Evolutionary conservation across 1,140 invertebrate species (phyloP).

Genomic region (Pteromalus puparum): DNA sequence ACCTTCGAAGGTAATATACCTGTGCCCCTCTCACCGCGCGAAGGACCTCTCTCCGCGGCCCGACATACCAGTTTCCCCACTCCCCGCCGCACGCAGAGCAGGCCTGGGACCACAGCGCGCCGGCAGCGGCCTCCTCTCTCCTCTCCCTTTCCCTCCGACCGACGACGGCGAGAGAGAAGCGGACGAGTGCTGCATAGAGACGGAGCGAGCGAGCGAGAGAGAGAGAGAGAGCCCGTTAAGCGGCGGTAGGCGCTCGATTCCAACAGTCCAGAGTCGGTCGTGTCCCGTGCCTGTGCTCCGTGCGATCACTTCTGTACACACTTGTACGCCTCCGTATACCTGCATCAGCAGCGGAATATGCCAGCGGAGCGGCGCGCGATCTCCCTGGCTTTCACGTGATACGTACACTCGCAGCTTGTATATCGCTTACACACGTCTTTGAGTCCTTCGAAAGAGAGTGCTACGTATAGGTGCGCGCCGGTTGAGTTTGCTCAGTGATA

Average conservation of each 20-base stretch:
- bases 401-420: no score
- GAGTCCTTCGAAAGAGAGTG: background rate
- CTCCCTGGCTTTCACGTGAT: conserved; percentile 31
- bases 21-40: conserved; percentile 24
- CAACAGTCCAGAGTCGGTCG: conserved; percentile 37
- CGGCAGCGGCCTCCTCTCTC: conserved; percentile 6
- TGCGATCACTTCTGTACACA: background rate
- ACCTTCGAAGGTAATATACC: conserved; percentile 6
- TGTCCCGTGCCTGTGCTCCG: conserved; percentile 23
- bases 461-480: background rate
- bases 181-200: no score
- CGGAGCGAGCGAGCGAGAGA: background rate
- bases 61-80: conserved; percentile 47
- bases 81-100: background rate
- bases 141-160: conserved; percentile 20
- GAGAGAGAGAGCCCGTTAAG: conserved; percentile 44
- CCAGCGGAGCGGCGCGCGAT: conserved; percentile 13
- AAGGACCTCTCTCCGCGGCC: background rate
- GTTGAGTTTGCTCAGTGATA: background rate
- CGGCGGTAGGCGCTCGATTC: background rate
- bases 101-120: background rate
- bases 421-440: background rate
- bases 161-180: background rate
- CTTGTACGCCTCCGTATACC: background rate
- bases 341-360: background rate